Conservation (phyloP, 92 coral and sea anemone genomes). For the Porites lobata region DNA sequence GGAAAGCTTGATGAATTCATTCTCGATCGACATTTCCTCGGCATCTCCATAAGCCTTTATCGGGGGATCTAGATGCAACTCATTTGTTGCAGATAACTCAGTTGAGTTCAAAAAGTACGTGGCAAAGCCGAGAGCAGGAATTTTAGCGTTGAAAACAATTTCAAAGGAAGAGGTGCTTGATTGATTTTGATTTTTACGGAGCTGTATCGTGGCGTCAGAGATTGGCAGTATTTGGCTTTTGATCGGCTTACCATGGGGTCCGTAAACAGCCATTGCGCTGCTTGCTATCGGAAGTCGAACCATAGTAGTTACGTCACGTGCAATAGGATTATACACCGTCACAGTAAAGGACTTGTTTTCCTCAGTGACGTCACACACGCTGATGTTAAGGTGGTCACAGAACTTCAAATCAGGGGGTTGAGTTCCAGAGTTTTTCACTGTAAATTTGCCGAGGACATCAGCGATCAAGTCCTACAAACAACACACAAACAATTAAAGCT, state of each 20-base stretch:
- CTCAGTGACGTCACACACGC: slow-evolving; percentile 87
- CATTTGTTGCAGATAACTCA: slow-evolving; percentile 32
- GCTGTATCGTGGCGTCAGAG: slow-evolving; percentile 73
- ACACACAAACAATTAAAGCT: too few species aligned
- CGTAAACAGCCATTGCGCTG: slow-evolving; percentile 66
- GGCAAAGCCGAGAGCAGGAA: slow-evolving; percentile 91
- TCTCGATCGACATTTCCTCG: slow-evolving; percentile 72
- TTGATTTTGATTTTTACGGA: slow-evolving; percentile 74
- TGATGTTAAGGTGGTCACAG: slow-evolving; percentile 92
- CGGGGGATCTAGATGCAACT: neutral
- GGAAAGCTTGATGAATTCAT: slow-evolving; percentile 75
- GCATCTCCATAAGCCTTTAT: slow-evolving; percentile 4
- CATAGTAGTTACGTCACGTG: slow-evolving; percentile 60
- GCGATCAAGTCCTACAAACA: slow-evolving; percentile 70
- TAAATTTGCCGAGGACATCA: slow-evolving; percentile 75
- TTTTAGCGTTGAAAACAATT: slow-evolving; percentile 71
- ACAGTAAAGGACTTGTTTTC: slow-evolving; percentile 81
- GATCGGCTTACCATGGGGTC: slow-evolving; percentile 74
- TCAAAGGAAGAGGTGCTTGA: slow-evolving; percentile 78
- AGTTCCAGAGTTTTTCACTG: slow-evolving; percentile 54
- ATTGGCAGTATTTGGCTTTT: slow-evolving; percentile 76
- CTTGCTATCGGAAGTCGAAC: slow-evolving; percentile 79
- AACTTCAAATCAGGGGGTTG: slow-evolving; percentile 68
- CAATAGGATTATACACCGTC: slow-evolving; percentile 89
- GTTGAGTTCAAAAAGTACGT: slow-evolving; percentile 78